Evolutionary conservation across 2,113 vertebrate species (phyloP).

Genomic region (Craseonycteris thonglongyai): DNA sequence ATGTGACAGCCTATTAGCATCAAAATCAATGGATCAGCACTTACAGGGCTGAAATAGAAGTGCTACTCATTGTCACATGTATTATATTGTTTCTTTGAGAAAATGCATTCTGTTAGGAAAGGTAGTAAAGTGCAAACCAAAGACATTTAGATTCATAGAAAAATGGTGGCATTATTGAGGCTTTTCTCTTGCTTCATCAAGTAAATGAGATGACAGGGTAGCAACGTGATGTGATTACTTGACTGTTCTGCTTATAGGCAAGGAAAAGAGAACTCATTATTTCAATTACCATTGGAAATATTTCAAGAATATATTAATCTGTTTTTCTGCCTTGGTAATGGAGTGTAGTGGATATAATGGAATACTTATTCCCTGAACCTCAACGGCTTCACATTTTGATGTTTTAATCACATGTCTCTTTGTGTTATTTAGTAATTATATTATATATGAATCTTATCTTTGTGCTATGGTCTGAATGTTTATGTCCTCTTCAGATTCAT

Average conservation of each 20-base stretch:
- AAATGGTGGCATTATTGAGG: constrained; percentile 25
- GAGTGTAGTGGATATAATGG: neutral
- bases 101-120: constrained; percentile 4
- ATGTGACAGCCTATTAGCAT: neutral
- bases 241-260: constrained; percentile 17
- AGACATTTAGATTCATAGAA: neutral
- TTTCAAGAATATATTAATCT: constrained; percentile 47
- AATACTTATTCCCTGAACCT: constrained; percentile 33
- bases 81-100: neutral
- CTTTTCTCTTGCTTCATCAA: constrained; percentile 29
- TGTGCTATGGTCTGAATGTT: neutral
- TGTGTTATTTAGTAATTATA: constrained; percentile 6
- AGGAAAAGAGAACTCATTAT: constrained; percentile 31
- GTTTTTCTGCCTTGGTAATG: constrained; percentile 19
- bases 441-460: neutral
- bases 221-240: neutral
- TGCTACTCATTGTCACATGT: neutral
- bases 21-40: neutral
- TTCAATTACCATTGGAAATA: constrained; percentile 42
- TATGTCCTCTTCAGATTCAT: neutral
- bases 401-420: neutral
- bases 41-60: neutral
- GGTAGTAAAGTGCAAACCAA: constrained; percentile 6
- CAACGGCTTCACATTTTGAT: neutral
- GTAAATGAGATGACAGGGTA: constrained; percentile 27